phyloP scores from a whole-genome alignment of 2,113 vertebrate species.

The Cynoglossus semilaevis region DNA sequence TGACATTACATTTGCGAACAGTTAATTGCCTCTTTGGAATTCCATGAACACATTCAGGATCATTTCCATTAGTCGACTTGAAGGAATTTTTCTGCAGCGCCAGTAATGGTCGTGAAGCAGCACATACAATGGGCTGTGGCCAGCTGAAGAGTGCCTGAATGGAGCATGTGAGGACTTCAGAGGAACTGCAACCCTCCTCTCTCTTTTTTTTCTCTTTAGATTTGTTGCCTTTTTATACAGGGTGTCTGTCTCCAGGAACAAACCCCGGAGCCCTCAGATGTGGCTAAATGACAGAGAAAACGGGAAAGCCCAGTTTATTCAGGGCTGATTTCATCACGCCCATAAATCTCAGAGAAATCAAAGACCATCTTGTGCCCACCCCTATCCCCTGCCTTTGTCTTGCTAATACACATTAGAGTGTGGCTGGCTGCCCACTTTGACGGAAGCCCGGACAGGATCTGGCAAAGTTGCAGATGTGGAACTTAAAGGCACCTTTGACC shows the following conservation, averaged over 20 bases:
- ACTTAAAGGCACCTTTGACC: constrained; percentile 71
- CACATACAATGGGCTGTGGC: constrained; percentile 50
- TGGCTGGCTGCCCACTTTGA: constrained; percentile 79
- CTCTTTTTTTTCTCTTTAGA: constrained; percentile 49
- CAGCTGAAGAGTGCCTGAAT: constrained; percentile 67
- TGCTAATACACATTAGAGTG: constrained; percentile 79
- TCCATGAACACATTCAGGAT: constrained; percentile 36
- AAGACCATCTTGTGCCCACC: constrained; percentile 59
- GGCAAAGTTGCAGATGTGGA: constrained; percentile 74
- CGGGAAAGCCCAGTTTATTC: constrained; percentile 64
- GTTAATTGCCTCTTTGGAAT: constrained; percentile 38
- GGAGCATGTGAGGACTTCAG: constrained; percentile 58
- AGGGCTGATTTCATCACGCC: constrained; percentile 74
- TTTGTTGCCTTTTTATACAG: constrained; percentile 65
- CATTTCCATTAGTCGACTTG: constrained; percentile 43
- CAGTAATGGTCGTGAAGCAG: constrained; percentile 45
- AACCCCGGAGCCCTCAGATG: constrained; percentile 70
- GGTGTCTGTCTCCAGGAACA: constrained; percentile 66
- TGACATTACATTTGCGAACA: constrained; percentile 15
- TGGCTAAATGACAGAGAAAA: constrained; percentile 74
- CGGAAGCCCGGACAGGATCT: constrained; percentile 50
- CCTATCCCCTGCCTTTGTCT: constrained; percentile 73
- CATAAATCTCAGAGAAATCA: constrained; percentile 81
- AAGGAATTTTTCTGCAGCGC: constrained; percentile 41
- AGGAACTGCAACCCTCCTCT: constrained; percentile 42